Percentiles rank a stretch among this genome's conserved stretches.
Evolutionary conservation across 2,888 invertebrate species (phyloP).

Genomic region (Cosmia pyralina): DNA sequence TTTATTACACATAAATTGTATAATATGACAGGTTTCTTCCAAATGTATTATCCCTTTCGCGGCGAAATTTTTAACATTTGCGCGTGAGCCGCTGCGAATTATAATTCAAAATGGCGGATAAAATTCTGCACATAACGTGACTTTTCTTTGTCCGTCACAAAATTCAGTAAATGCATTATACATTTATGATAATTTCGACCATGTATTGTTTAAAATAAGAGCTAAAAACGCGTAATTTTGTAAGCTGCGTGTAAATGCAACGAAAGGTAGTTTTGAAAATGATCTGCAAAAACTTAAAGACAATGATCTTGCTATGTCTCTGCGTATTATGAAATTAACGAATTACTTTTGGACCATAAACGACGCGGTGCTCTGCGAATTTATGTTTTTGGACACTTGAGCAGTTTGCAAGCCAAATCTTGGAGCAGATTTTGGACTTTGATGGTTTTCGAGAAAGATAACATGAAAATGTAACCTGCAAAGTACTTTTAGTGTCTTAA

Average conservation of each 20-base stretch:
- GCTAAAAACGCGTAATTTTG: constrained; percentile 44
- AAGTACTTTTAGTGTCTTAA: constrained; percentile 12
- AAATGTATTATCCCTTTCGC: constrained; percentile 60
- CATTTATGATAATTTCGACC: constrained; percentile 59
- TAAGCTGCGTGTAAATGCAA: constrained; percentile 29
- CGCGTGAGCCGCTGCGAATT: constrained; percentile 59
- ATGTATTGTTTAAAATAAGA: constrained; percentile 49
- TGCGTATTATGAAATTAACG: constrained; percentile 62
- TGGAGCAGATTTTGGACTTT: constrained; percentile 8
- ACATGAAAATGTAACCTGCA: constrained; percentile 14
- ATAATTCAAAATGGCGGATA: constrained; percentile 65
- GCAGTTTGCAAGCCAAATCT: constrained; percentile 28
- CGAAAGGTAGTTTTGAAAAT: constrained; percentile 55
- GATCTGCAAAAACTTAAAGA: constrained; percentile 51
- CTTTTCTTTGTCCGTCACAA: constrained; percentile 61
- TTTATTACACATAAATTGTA: constrained; percentile 61
- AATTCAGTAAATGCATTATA: constrained; percentile 55
- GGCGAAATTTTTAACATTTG: constrained; percentile 63
- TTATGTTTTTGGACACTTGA: constrained; percentile 44
- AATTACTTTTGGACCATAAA: constrained; percentile 56
- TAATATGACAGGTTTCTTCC: constrained; percentile 54
- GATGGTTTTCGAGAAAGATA: constrained; percentile 48
- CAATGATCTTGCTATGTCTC: constrained; percentile 50
- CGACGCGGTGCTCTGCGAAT: constrained; percentile 51
- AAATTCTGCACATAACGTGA: constrained; percentile 58